phyloP scores from a whole-genome alignment of 2,797 vertebrate genomes.

The Trachops cirrhosus region DNA sequence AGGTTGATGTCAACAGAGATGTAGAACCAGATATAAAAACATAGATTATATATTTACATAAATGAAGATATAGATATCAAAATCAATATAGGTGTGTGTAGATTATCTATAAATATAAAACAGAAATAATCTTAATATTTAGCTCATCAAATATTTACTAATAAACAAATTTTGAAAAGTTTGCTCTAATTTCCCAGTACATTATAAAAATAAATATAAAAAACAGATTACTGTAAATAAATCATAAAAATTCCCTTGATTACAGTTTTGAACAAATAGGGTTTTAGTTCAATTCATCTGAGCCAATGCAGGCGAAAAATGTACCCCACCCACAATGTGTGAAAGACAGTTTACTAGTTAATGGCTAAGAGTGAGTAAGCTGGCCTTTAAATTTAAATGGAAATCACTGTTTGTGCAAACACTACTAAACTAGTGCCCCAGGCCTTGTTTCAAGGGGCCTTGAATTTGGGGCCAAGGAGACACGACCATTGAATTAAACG shows the following conservation, averaged over 20 bases:
- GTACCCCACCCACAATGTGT: fast-evolving
- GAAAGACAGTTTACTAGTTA: neutral
- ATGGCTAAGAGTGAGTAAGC: neutral
- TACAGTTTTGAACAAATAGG: neutral
- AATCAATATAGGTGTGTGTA: neutral
- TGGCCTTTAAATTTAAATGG: neutral
- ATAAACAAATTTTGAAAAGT: neutral
- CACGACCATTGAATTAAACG: neutral
- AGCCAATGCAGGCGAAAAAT: neutral
- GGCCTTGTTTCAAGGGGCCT: neutral
- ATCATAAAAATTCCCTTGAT: too few relatives aligned
- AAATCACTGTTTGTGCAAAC: neutral
- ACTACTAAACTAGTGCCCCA: neutral
- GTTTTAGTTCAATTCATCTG: neutral
- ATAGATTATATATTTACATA: neutral
- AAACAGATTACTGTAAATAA: neutral
- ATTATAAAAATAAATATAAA: neutral
- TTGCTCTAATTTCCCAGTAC: neutral
- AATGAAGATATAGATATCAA: neutral
- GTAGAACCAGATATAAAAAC: neutral
- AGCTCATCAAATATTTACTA: neutral
- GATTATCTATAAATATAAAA: neutral
- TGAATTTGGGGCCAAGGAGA: neutral
- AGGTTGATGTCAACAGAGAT: neutral
- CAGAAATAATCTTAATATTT: neutral